Evolutionary conservation across 2,888 invertebrate genomes (phyloP).

Genomic region (Tolmerus cingulatus): DNA sequence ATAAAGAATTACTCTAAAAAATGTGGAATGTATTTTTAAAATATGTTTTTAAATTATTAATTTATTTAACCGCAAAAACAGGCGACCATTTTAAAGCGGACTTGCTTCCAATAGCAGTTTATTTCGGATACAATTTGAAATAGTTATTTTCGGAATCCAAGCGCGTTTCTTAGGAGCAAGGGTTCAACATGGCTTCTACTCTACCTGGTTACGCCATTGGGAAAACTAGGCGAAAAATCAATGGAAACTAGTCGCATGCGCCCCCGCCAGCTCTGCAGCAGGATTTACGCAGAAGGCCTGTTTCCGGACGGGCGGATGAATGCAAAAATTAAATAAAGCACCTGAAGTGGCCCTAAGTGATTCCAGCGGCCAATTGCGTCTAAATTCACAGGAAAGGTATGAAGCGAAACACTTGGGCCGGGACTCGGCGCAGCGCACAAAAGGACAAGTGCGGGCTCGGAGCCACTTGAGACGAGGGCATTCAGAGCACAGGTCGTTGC

Average conservation of each 20-base stretch:
- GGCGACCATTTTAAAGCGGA: no score
- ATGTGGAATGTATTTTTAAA: no score
- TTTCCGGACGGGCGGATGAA: not conserved
- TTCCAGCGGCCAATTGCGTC: constrained; percentile 53
- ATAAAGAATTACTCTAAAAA: no score
- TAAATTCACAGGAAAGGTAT: constrained; percentile 63
- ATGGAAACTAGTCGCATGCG: not conserved
- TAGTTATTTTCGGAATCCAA: not conserved
- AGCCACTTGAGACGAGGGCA: constrained; percentile 22
- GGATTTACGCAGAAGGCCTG: not conserved
- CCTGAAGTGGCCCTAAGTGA: constrained; percentile 51
- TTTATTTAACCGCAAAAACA: no score
- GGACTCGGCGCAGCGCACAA: not conserved
- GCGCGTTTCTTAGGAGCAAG: not conserved
- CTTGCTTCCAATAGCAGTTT: not conserved
- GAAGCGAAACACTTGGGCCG: constrained; percentile 61
- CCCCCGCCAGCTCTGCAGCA: not conserved
- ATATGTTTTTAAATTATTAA: no score
- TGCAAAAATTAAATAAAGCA: constrained; percentile 46
- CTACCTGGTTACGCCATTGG: not conserved
- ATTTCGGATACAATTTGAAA: not conserved
- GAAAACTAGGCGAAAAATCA: not conserved
- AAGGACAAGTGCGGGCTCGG: constrained; percentile 21
- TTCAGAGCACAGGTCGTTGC: not conserved
- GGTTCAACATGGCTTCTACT: not conserved